phyloP scores from a whole-genome alignment of 2,888 invertebrate genomes.

The Drosophila engyochracea region DNA sequence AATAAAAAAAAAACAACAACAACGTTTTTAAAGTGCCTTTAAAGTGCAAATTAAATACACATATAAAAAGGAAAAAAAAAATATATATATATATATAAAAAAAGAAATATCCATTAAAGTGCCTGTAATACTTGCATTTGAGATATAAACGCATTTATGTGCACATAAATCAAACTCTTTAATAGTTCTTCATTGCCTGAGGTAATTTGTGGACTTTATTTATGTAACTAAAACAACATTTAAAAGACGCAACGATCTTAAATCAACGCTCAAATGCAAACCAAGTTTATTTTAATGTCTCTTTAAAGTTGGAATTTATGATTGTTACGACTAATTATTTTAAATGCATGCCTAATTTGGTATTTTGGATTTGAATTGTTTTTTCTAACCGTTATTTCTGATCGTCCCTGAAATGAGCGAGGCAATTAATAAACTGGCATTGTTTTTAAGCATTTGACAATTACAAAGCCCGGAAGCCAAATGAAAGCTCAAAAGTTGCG shows the following conservation, averaged over 20 bases:
- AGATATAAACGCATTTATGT: conserved; percentile 24
- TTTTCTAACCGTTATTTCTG: conserved; percentile 18
- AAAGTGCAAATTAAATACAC: conserved; percentile 30
- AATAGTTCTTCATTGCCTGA: conserved; percentile 40
- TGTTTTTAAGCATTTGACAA: conserved; percentile 37
- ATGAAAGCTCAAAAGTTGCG: conserved; percentile 47
- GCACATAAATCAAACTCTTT: conserved; percentile 55
- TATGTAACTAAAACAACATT: conserved; percentile 6
- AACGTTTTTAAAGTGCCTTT: conserved; percentile 37
- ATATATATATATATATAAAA: conserved; percentile 2
- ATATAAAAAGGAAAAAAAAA: conserved; percentile 11
- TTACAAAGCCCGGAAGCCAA: conserved; percentile 61
- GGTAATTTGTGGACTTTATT: conserved; percentile 58
- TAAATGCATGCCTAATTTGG: background rate
- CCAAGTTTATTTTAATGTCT: conserved; percentile 5
- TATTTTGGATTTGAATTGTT: background rate
- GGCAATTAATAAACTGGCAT: conserved; percentile 49
- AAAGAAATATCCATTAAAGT: conserved; percentile 47
- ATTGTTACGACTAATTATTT: background rate
- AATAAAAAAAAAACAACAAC: conserved; percentile 5
- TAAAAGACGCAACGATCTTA: background rate
- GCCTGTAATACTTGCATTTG: conserved; percentile 23
- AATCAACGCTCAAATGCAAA: conserved; percentile 23
- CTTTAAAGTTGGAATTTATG: conserved; percentile 4
- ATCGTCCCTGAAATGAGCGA: conserved; percentile 47